A percentile compares a stretch with the other conserved stretches of the same genome.
Evolutionary conservation across 1,140 invertebrate species (phyloP).

Genomic region (Ooceraea biroi): DNA sequence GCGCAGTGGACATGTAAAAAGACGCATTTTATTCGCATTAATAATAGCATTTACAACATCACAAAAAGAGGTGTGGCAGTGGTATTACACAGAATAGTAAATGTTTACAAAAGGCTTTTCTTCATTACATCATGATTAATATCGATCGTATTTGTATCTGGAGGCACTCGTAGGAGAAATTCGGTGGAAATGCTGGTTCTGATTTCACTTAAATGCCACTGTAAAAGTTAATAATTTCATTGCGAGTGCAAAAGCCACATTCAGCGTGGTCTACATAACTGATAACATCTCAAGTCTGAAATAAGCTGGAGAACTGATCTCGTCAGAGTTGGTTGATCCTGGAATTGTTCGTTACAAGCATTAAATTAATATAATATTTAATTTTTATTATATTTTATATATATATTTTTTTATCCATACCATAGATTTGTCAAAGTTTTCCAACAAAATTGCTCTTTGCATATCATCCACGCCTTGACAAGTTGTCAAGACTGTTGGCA

Average conservation of each 20-base stretch:
- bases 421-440: constrained; percentile 90
- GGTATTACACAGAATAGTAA: constrained; percentile 57
- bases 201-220: constrained; percentile 50
- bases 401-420: constrained; percentile 84
- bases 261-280: constrained; percentile 85
- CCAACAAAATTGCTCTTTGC: constrained; percentile 88
- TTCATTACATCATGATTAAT: constrained; percentile 8
- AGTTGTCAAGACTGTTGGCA: constrained; percentile 91
- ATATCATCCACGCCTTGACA: constrained; percentile 89
- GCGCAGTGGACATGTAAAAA: constrained; percentile 56
- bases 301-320: constrained; percentile 92
- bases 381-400: too few species aligned
- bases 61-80: constrained; percentile 68
- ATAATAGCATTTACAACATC: constrained; percentile 63
- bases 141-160: constrained; percentile 42
- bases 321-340: constrained; percentile 95
- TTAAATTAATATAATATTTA: too few species aligned
- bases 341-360: constrained; percentile 81
- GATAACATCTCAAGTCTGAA: constrained; percentile 93
- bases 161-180: constrained; percentile 47
- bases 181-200: constrained; percentile 47
- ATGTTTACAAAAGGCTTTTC: constrained; percentile 65
- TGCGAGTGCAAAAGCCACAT: constrained; percentile 20
- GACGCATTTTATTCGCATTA: constrained; percentile 67
- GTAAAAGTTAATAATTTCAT: constrained; percentile 41